phyloP scores from a whole-genome alignment of 2,797 vertebrate genomes.

The Odontamblyopus rebecca region DNA sequence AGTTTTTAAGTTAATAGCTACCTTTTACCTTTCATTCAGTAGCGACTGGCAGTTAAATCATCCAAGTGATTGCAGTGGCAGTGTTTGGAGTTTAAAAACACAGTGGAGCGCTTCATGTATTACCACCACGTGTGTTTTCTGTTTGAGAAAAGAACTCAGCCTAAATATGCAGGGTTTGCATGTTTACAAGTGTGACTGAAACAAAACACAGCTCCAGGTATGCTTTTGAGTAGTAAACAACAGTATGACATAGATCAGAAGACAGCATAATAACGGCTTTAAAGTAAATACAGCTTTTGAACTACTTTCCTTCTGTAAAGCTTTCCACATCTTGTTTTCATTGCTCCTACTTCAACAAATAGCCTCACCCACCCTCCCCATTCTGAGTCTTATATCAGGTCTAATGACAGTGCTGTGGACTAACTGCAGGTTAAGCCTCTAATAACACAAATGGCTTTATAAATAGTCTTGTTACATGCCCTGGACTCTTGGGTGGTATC shows the following conservation, averaged over 20 bases:
- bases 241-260: not conserved
- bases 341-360: not conserved
- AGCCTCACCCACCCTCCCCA: not conserved
- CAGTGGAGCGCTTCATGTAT: no score
- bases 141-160: no score
- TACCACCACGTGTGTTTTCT: no score
- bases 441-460: not conserved
- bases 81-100: no score
- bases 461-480: constrained; percentile 7
- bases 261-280: not conserved
- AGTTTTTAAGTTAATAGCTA: no score
- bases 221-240: no score
- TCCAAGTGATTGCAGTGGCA: no score
- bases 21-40: no score
- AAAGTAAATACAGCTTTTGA: not conserved
- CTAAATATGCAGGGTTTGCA: no score
- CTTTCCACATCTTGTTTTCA: constrained; percentile 5
- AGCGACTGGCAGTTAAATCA: no score
- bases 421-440: constrained; percentile 8
- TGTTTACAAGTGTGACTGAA: no score
- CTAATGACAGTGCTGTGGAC: constrained; percentile 10
- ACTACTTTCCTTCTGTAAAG: not conserved
- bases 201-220: no score
- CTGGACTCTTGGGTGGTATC: constrained; percentile 13
- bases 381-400: not conserved